Conservation (phyloP, 2,888 invertebrate genomes). For the Metellina segmentata region DNA sequence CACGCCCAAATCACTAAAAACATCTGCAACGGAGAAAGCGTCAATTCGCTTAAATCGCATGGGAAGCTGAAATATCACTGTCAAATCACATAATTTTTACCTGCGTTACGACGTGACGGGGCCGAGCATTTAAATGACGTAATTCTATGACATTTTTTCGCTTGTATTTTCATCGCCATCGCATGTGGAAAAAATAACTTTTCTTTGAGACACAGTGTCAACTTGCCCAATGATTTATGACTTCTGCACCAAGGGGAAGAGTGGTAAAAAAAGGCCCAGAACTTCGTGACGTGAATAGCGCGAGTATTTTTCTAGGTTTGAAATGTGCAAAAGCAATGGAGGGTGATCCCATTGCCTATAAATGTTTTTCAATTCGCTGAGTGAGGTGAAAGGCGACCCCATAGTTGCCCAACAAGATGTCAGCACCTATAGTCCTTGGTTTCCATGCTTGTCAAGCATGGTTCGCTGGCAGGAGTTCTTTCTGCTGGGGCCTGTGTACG, state of each 20-base stretch:
- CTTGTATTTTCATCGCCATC: conserved; percentile 5
- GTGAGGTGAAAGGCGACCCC: conserved; percentile 53
- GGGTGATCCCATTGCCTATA: conserved; percentile 69
- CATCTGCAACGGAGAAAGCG: not conserved
- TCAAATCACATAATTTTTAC: not conserved
- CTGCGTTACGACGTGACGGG: not conserved
- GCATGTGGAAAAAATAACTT: conserved; percentile 40
- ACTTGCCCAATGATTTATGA: conserved; percentile 70
- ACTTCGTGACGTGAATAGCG: conserved; percentile 68
- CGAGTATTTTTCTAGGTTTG: conserved; percentile 44
- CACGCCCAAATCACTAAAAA: too few species aligned
- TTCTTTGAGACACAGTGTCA: conserved; percentile 60
- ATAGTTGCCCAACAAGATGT: conserved; percentile 76
- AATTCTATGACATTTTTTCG: conserved; percentile 5
- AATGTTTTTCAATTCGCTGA: conserved; percentile 56
- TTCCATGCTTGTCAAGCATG: conserved; percentile 73
- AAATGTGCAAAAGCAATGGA: conserved; percentile 37
- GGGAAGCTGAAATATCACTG: not conserved
- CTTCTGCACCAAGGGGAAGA: conserved; percentile 28
- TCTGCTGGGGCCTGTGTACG: conserved; percentile 17
- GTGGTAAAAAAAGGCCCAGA: conserved; percentile 50
- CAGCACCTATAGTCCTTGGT: conserved; percentile 72
- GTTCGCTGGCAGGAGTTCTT: conserved; percentile 71
- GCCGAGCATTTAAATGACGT: conserved; percentile 14
- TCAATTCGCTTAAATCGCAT: not conserved